Evolutionary conservation across 2,113 vertebrate species (phyloP).

Genomic region (Ophiodon elongatus): DNA sequence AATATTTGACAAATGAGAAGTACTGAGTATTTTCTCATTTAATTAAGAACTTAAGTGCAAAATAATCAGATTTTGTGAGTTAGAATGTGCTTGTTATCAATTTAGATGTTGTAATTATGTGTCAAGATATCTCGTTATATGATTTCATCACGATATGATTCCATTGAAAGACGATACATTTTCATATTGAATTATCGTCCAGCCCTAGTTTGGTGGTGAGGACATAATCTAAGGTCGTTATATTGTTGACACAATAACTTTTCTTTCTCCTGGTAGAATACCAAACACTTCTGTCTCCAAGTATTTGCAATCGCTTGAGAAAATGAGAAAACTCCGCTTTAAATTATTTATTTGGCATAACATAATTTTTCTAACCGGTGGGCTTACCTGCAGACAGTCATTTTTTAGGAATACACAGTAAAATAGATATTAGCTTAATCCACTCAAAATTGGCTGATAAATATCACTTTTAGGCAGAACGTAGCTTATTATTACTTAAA

Average conservation of each 20-base stretch:
- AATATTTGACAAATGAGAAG: no score
- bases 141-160: not conserved
- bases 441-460: not conserved
- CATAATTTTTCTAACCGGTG: not conserved
- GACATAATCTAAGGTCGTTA: not conserved
- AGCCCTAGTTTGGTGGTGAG: not conserved
- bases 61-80: not conserved
- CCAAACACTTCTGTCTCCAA: not conserved
- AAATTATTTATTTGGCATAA: not conserved
- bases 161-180: not conserved
- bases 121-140: not conserved
- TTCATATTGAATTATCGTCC: not conserved
- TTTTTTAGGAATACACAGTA: not conserved
- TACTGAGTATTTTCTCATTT: no score
- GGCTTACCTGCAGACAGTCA: not conserved
- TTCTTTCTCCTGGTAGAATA: not conserved
- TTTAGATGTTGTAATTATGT: not conserved
- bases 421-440: not conserved
- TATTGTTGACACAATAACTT: not conserved
- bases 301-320: not conserved
- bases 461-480: not conserved
- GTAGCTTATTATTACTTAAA: not conserved
- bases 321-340: not conserved
- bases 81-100: not conserved
- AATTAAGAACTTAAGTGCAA: not conserved